Evolutionary conservation across 2,113 vertebrate genomes (phyloP), one percentile per base, ranked within the genome.

Genomic region (Scytalopus superciliaris): DNA sequence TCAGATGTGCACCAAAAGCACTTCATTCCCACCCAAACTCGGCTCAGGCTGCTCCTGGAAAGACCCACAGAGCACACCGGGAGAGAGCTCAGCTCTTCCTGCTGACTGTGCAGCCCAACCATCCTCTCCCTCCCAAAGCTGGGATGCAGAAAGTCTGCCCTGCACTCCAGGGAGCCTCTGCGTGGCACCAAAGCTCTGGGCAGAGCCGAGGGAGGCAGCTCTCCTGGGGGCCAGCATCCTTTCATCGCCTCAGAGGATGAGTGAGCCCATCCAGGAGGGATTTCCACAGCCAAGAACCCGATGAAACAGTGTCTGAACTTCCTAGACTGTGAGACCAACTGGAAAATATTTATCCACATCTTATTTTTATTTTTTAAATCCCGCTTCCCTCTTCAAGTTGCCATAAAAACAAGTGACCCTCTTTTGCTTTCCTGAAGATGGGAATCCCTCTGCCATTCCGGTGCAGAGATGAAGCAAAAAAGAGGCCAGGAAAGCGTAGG

Each of bases 261-360:
- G 31, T 9, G 45, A 73, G 28, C 7, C 35, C 39, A n/a, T 31
- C 55, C 84, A 82, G 74, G 2, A 85, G 22, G 30, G 53, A 49
- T 53, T 86, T 47, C 50, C 50, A 53, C 50, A 74, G 88, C 82
- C 87, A 86, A 85, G 68, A 91, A 18, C n/a, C 27, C 0, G 23
- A 90, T 80, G 90, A 92, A 94, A 75, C 92, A 78, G 72, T 42
- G 90, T 92, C 94, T 93, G 90, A 90, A 74, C 59, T 69, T 90
- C 55, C 68, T 45, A 69, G 82, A 69, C 88, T 66, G 67, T 83
- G 70, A 94, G 68, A 90, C 79, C 72, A 42, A 77, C 42, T 93
- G 94, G 85, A 97, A 95, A 93, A 66, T 80, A 93, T 87, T 95
- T 57, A 86, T 8, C 47, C 45, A 45, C 39, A 52, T 55, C 39